These are phyloP conservation scores for Siniperca scherzeri DNA, from an alignment of 2,797 vertebrate species.

Conservation along the genomic window DNA sequence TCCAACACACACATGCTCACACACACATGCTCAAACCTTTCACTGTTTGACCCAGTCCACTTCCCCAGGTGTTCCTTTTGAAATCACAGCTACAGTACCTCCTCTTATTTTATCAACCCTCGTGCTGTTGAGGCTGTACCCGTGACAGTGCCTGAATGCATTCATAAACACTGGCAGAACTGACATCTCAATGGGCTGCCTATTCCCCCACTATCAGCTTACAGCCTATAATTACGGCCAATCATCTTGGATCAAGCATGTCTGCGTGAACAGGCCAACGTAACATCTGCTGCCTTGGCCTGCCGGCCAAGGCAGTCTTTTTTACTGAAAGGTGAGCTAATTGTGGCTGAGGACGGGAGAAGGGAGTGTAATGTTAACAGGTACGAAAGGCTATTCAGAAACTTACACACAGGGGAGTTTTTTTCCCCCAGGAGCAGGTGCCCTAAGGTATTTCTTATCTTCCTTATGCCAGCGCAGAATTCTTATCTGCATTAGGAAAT, in stretches of 20 bases:
- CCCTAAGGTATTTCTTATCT: conserved; percentile 68
- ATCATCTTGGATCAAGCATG: conserved; percentile 86
- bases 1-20: conserved; percentile 26
- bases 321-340: conserved; percentile 78
- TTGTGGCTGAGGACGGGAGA: conserved; percentile 53
- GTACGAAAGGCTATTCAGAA: conserved; percentile 63
- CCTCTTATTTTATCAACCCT: conserved; percentile 57
- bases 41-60: conserved; percentile 60
- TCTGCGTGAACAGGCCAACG: conserved; percentile 80
- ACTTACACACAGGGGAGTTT: conserved; percentile 38
- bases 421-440: conserved; percentile 68
- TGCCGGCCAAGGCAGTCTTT: conserved; percentile 62
- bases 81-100: conserved; percentile 49
- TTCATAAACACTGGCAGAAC: conserved; percentile 77
- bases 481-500: conserved; percentile 63
- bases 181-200: conserved; percentile 85
- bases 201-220: conserved; percentile 86
- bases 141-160: conserved; percentile 71
- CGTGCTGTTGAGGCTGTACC: conserved; percentile 44
- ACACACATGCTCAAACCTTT: conserved; percentile 36
- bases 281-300: conserved; percentile 84
- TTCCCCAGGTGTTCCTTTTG: conserved; percentile 79
- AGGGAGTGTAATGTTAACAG: conserved; percentile 65
- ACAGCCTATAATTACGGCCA: conserved; percentile 88
- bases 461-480: conserved; percentile 45